phyloP scores from a whole-genome alignment of 2,888 invertebrate species.

The Nomada fabriciana region DNA sequence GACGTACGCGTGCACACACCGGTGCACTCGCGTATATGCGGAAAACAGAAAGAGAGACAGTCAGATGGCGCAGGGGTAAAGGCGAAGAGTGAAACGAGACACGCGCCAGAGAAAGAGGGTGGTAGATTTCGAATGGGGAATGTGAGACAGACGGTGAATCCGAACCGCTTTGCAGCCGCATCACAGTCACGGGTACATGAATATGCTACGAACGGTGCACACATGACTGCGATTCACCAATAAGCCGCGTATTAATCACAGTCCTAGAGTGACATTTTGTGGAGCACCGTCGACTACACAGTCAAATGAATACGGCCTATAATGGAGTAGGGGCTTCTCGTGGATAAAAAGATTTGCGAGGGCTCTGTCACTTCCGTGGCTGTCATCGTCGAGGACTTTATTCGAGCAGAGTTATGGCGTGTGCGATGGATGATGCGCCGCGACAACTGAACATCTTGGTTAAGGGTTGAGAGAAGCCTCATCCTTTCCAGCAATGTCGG shows the following conservation, averaged over 20 bases:
- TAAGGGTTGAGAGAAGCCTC: background rate
- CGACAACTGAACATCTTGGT: background rate
- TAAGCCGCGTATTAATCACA: constrained; percentile 69
- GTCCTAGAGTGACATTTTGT: constrained; percentile 54
- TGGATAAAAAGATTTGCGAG: constrained; percentile 28
- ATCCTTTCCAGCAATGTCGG: background rate
- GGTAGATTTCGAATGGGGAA: background rate
- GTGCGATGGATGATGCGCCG: no score
- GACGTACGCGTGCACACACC: constrained; percentile 29
- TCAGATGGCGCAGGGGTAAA: background rate
- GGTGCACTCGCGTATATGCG: constrained; percentile 28
- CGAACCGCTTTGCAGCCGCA: constrained; percentile 39
- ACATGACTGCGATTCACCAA: constrained; percentile 53
- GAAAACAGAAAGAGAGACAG: constrained; percentile 39
- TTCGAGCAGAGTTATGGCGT: background rate
- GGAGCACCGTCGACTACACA: constrained; percentile 32
- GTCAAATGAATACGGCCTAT: constrained; percentile 4
- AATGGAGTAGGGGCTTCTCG: constrained; percentile 13
- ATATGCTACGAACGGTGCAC: constrained; percentile 37
- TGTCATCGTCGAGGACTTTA: background rate
- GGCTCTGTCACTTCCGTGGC: background rate
- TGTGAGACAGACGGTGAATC: constrained; percentile 20
- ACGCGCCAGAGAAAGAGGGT: constrained; percentile 18
- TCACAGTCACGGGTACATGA: constrained; percentile 39
- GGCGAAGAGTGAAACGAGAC: background rate